Evolutionary conservation across 2,113 vertebrate genomes (phyloP).

Genomic region (Cettia cetti): DNA sequence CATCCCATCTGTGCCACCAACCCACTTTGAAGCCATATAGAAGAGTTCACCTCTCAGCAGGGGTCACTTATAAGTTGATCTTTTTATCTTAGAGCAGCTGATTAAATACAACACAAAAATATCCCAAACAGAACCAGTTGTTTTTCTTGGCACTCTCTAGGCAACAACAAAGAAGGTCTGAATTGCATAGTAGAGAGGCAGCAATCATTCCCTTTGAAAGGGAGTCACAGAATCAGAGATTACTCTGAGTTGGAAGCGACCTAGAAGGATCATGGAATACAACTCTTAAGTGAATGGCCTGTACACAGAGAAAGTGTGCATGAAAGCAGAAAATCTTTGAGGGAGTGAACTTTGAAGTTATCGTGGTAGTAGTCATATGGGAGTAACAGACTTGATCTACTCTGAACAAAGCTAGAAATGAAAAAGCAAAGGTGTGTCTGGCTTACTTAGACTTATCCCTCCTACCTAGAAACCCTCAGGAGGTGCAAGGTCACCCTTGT

Average conservation of each 20-base stretch:
- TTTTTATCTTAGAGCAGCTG: background rate
- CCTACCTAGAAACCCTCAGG: background rate
- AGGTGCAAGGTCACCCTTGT: background rate
- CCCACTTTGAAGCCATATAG: too few species aligned
- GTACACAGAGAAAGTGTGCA: background rate
- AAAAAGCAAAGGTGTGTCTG: background rate
- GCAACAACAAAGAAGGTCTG: background rate
- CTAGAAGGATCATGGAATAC: background rate
- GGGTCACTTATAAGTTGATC: rapidly evolving
- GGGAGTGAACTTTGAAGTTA: background rate
- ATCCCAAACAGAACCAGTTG: background rate
- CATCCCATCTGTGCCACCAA: background rate
- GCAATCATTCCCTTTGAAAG: background rate
- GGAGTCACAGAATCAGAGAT: background rate
- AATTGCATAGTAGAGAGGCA: rapidly evolving
- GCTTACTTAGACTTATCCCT: background rate
- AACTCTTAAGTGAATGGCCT: background rate
- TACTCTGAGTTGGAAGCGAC: background rate
- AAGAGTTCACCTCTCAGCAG: background rate
- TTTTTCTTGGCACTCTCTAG: background rate
- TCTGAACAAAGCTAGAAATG: background rate
- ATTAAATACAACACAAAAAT: background rate
- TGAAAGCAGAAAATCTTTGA: background rate
- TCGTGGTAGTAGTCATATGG: background rate
- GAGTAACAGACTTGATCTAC: background rate